Evolutionary conservation across 2,113 vertebrate species (phyloP).

Genomic region (Nettapus auritus): DNA sequence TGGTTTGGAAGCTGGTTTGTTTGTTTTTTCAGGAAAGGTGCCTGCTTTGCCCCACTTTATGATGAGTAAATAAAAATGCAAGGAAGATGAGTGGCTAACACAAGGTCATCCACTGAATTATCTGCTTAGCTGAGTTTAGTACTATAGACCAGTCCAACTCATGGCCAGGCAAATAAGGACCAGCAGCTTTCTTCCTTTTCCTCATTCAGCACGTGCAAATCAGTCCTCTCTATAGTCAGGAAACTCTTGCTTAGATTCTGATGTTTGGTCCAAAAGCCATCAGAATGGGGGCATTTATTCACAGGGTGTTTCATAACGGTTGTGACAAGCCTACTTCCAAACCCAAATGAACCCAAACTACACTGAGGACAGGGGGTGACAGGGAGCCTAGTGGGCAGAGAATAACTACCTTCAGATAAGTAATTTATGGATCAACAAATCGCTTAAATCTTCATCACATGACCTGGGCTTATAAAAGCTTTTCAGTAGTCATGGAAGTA

Average conservation of each 20-base stretch:
- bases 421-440: background rate
- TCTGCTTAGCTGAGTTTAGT: background rate
- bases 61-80: background rate
- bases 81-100: background rate
- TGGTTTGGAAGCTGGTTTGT: background rate
- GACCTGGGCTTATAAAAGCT: background rate
- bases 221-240: background rate
- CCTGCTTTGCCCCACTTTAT: slow-evolving; percentile 12
- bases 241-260: background rate
- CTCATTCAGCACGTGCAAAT: background rate
- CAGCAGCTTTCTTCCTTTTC: background rate
- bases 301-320: background rate
- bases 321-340: background rate
- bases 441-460: background rate
- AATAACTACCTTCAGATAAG: background rate
- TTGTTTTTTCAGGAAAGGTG: slow-evolving; percentile 3
- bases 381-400: background rate
- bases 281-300: background rate
- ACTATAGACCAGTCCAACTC: background rate
- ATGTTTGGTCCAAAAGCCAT: background rate
- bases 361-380: background rate
- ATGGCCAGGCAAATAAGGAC: background rate
- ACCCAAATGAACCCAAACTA: background rate
- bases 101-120: background rate
- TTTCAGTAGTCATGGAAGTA: background rate